Conservation (phyloP, 2,888 invertebrate species). For the Chaitophorus viminalis region DNA sequence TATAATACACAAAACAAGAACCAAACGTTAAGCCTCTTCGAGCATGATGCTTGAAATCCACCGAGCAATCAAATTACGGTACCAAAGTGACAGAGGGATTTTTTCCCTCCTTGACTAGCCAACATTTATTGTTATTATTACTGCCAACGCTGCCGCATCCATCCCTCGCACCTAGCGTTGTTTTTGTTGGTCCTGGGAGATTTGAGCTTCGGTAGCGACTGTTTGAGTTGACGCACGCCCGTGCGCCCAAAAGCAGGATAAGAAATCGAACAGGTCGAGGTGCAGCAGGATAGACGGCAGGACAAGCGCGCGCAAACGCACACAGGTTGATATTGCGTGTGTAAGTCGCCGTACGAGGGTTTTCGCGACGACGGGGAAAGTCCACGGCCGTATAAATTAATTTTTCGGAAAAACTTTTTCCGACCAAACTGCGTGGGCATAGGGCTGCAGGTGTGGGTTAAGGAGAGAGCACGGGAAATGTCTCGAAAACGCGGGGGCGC, state of each 20-base stretch:
- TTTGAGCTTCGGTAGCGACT: slow-evolving; percentile 25
- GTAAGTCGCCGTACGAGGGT: too few relatives aligned
- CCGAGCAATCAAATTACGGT: slow-evolving; percentile 48
- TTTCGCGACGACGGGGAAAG: not conserved
- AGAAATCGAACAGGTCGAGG: slow-evolving; percentile 7
- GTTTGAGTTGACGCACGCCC: slow-evolving; percentile 41
- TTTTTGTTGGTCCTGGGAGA: slow-evolving; percentile 48
- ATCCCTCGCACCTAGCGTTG: not conserved
- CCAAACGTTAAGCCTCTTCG: not conserved
- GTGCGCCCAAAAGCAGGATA: not conserved
- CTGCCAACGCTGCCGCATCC: not conserved
- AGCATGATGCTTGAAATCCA: slow-evolving; percentile 18
- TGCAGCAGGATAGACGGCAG: too few relatives aligned
- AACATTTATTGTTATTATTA: slow-evolving; percentile 49
- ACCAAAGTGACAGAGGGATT: slow-evolving; percentile 35
- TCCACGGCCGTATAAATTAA: slow-evolving; percentile 49
- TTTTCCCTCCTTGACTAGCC: not conserved
- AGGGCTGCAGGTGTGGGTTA: too few relatives aligned
- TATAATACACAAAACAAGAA: not conserved
- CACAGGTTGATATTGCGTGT: not conserved
- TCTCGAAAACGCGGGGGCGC: not conserved
- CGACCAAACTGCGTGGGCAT: too few relatives aligned
- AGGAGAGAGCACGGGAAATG: too few relatives aligned
- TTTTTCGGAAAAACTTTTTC: slow-evolving; percentile 54
- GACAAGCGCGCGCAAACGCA: not conserved